These are phyloP conservation scores for Artibeus lituratus DNA, from an alignment of 2,797 vertebrate genomes.

Conservation along the genomic window DNA sequence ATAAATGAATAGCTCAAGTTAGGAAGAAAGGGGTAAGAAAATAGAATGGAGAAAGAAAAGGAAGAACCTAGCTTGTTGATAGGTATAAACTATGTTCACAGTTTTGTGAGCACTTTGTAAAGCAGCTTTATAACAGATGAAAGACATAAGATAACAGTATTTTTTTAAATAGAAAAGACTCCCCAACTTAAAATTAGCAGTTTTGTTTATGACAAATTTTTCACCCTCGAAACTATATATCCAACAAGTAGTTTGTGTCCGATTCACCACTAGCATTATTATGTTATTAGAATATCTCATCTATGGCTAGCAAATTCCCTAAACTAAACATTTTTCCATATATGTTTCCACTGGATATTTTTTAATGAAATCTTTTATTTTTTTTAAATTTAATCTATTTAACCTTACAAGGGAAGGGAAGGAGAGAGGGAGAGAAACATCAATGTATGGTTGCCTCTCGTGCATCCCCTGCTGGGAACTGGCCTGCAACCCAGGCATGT, in stretches of 20 bases:
- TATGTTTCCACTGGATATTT: background rate
- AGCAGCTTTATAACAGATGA: background rate
- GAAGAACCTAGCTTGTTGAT: background rate
- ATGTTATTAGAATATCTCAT: background rate
- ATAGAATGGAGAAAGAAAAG: background rate
- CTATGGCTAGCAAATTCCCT: background rate
- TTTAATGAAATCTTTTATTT: too few species aligned
- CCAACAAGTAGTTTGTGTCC: background rate
- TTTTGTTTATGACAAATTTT: conserved; percentile 2
- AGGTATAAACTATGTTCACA: background rate
- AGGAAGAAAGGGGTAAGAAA: background rate
- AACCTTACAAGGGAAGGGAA: too few species aligned
- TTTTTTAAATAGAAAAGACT: background rate
- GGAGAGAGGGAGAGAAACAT: too few species aligned
- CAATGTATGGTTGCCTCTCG: too few species aligned
- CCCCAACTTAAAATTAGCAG: background rate
- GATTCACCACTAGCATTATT: background rate
- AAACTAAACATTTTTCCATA: background rate
- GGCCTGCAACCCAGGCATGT: too few species aligned
- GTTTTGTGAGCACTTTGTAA: conserved; percentile 21
- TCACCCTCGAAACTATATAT: background rate
- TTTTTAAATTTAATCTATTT: too few species aligned
- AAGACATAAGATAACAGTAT: background rate
- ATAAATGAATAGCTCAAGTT: background rate
- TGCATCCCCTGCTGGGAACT: too few species aligned